Percentiles rank a stretch among this genome's conserved stretches.
phyloP scores from a whole-genome alignment of 2,888 invertebrate species.

The Euphydryas editha region DNA sequence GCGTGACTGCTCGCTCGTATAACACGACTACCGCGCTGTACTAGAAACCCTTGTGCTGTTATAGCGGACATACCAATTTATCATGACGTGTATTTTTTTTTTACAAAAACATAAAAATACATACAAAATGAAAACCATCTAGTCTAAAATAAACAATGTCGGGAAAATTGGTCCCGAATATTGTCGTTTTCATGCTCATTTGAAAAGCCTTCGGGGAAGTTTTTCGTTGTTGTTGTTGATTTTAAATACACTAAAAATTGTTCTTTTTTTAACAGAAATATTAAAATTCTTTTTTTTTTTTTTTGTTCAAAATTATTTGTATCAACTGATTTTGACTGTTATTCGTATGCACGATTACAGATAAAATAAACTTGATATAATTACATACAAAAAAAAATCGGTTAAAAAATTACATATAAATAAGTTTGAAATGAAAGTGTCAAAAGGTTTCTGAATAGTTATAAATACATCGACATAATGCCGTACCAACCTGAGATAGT shows the following conservation, averaged over 20 bases:
- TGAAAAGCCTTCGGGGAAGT: slow-evolving; percentile 29
- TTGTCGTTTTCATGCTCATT: slow-evolving; percentile 32
- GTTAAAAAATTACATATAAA: not conserved
- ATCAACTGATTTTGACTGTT: too few species aligned
- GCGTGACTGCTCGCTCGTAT: not conserved
- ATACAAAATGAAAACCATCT: slow-evolving; percentile 22
- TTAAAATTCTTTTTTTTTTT: too few species aligned
- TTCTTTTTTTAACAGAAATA: too few species aligned
- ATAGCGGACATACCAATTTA: slow-evolving; percentile 19
- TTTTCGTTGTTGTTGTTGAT: slow-evolving; percentile 24
- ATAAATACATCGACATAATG: slow-evolving; percentile 43
- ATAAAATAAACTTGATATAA: too few species aligned
- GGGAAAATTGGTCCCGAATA: slow-evolving; percentile 31
- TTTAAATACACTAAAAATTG: slow-evolving; percentile 21
- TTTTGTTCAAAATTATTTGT: too few species aligned
- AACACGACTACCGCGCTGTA: not conserved
- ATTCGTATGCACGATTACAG: not conserved
- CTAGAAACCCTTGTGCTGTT: slow-evolving; percentile 6
- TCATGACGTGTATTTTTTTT: slow-evolving; percentile 12
- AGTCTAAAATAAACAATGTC: slow-evolving; percentile 35
- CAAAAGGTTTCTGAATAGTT: slow-evolving; percentile 32
- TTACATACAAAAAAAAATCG: too few species aligned
- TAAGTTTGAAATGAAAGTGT: slow-evolving; percentile 19
- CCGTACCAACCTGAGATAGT: slow-evolving; percentile 77
- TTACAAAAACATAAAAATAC: slow-evolving; percentile 13